Evolutionary conservation across 2,797 vertebrate species (phyloP).

Genomic region (Eurystomus glaucurus): DNA sequence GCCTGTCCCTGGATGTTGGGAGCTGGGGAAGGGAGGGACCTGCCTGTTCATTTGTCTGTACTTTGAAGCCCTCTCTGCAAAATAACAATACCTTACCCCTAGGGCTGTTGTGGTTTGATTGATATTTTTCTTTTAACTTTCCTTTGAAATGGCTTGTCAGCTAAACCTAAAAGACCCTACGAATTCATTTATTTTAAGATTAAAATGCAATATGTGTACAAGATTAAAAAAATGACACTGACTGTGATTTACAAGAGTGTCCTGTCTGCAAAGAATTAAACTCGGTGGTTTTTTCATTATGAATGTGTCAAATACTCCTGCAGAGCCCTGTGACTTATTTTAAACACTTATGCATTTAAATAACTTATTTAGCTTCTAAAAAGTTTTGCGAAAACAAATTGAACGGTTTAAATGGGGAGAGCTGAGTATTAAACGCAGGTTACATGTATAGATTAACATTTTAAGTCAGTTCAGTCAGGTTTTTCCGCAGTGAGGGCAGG

Average conservation of each 20-base stretch:
- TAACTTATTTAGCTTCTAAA: constrained; percentile 79
- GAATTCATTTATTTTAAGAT: constrained; percentile 61
- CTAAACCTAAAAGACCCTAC: constrained; percentile 34
- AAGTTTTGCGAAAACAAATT: constrained; percentile 61
- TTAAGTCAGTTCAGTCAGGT: not conserved
- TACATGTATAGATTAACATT: not conserved
- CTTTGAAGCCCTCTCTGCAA: not conserved
- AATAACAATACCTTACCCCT: accelerated
- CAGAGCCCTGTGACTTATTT: constrained; percentile 73
- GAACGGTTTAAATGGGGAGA: constrained; percentile 57
- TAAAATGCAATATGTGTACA: constrained; percentile 69
- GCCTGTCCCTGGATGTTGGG: too few species aligned
- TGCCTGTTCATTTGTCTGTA: too few species aligned
- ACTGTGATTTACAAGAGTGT: constrained; percentile 61
- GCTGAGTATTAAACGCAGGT: constrained; percentile 45
- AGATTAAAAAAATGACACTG: constrained; percentile 69
- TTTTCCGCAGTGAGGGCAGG: not conserved
- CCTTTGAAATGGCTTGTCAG: constrained; percentile 60
- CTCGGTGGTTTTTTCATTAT: constrained; percentile 71
- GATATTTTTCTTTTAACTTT: constrained; percentile 29
- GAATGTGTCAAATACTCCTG: constrained; percentile 73
- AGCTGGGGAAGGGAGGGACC: not conserved
- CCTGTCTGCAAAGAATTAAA: constrained; percentile 71
- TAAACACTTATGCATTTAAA: constrained; percentile 82
- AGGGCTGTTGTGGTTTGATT: not conserved